Percentiles rank a stretch among this genome's conserved stretches.
These are phyloP conservation scores for Trichopria drosophilae DNA, from an alignment of 2,888 invertebrate species.

Conservation along the genomic window DNA sequence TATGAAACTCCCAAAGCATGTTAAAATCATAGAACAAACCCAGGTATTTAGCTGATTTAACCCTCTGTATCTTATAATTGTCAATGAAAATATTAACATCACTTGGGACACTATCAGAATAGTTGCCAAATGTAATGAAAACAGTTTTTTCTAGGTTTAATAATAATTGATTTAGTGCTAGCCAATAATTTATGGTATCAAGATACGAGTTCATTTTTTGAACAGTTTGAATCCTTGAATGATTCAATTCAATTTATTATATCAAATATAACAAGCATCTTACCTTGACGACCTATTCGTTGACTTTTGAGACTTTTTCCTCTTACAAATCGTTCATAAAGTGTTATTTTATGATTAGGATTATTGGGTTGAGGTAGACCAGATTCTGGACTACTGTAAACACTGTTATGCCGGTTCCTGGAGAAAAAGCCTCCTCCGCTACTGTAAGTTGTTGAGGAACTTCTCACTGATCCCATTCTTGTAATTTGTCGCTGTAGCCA, in stretches of 20 bases:
- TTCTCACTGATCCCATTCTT: slow-evolving; percentile 78
- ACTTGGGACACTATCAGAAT: no score
- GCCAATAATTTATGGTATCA: no score
- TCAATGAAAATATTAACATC: no score
- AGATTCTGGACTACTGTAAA: slow-evolving; percentile 64
- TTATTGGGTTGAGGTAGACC: slow-evolving; percentile 55
- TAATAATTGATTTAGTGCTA: no score
- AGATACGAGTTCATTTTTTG: no score
- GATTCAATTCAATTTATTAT: slow-evolving; percentile 3
- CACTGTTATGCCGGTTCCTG: slow-evolving; percentile 77
- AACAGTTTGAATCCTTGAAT: no score
- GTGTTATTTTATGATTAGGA: slow-evolving; percentile 70
- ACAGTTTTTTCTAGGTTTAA: no score
- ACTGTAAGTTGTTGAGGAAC: slow-evolving; percentile 83
- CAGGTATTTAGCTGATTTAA: no score
- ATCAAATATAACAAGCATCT: slow-evolving; percentile 30
- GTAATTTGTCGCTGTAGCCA: slow-evolving; percentile 87
- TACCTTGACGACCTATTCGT: slow-evolving; percentile 71
- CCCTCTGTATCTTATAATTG: no score
- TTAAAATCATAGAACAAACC: no score
- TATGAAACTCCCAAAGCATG: no score
- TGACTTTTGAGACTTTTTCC: slow-evolving; percentile 76
- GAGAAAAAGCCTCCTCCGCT: slow-evolving; percentile 75
- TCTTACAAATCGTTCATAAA: slow-evolving; percentile 82
- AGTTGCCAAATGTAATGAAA: no score